A percentile compares a stretch with the other conserved stretches of the same genome.
Conservation (phyloP, 1,140 invertebrate species). For the Nasonia longicornis region DNA sequence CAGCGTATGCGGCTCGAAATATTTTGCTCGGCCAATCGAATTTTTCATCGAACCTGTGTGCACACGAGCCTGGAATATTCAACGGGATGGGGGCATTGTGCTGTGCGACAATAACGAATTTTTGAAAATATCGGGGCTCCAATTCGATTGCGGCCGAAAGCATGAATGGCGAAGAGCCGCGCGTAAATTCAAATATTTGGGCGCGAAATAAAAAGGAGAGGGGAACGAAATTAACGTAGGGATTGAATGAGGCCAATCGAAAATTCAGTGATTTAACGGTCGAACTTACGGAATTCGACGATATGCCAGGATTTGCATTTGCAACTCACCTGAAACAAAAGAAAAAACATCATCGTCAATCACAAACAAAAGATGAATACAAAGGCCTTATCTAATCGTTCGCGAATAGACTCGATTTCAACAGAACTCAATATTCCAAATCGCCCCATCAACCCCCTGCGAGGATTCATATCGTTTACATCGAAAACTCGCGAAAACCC, state of each 20-base stretch:
- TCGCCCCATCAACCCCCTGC: not conserved
- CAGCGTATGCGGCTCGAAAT: not conserved
- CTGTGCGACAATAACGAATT: not conserved
- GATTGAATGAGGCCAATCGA: not conserved
- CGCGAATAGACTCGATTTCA: not conserved
- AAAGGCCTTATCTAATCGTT: too few relatives aligned
- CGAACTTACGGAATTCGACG: not conserved
- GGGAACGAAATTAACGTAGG: too few relatives aligned
- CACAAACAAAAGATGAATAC: too few relatives aligned
- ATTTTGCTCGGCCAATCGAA: not conserved
- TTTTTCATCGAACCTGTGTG: not conserved
- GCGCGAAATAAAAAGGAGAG: too few relatives aligned
- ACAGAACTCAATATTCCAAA: not conserved
- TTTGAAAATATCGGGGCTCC: not conserved
- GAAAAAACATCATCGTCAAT: not conserved
- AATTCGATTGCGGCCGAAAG: not conserved
- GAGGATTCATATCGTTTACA: not conserved
- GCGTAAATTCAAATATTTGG: not conserved
- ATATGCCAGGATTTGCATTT: too few relatives aligned
- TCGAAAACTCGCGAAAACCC: not conserved
- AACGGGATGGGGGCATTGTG: not conserved
- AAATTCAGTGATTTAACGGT: not conserved
- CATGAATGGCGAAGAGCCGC: not conserved
- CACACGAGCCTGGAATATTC: not conserved
- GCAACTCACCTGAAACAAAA: conserved; percentile 30